Evolutionary conservation across 2,113 vertebrate genomes (phyloP).

Genomic region (Tiliqua scincoides): DNA sequence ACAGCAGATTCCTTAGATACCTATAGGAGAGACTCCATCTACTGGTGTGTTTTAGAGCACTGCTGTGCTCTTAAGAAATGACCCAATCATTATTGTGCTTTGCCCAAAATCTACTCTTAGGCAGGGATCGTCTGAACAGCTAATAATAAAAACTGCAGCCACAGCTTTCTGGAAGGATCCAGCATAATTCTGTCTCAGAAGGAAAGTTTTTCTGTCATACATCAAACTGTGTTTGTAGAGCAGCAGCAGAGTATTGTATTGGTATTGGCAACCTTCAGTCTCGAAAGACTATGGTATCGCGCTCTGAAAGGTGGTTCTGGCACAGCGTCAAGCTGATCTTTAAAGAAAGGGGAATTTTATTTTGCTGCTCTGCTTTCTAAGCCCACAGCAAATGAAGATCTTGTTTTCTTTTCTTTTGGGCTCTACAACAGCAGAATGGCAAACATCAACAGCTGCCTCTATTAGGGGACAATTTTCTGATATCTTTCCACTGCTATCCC

Average conservation of each 20-base stretch:
- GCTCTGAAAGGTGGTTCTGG: no score
- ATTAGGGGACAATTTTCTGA: background rate
- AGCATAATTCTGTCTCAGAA: background rate
- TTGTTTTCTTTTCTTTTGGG: background rate
- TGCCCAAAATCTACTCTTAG: background rate
- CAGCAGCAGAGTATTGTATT: no score
- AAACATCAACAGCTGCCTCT: background rate
- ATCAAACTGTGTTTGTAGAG: background rate
- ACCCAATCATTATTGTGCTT: background rate
- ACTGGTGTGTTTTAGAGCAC: background rate
- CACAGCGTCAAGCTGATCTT: background rate
- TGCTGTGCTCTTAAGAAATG: background rate
- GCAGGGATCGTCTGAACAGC: no score
- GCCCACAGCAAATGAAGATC: background rate
- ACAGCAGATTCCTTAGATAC: background rate
- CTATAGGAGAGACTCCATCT: constrained; percentile 19
- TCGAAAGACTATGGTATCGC: no score
- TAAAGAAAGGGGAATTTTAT: background rate
- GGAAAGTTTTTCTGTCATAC: background rate
- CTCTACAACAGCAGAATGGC: background rate
- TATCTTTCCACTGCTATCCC: background rate
- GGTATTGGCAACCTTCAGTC: no score
- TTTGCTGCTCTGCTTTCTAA: background rate
- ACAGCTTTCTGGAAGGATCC: background rate
- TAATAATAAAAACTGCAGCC: background rate